Evolutionary conservation across 2,888 invertebrate species (phyloP), one percentile per base, ranked within the genome.

Genomic region (Fragum whitleyi): DNA sequence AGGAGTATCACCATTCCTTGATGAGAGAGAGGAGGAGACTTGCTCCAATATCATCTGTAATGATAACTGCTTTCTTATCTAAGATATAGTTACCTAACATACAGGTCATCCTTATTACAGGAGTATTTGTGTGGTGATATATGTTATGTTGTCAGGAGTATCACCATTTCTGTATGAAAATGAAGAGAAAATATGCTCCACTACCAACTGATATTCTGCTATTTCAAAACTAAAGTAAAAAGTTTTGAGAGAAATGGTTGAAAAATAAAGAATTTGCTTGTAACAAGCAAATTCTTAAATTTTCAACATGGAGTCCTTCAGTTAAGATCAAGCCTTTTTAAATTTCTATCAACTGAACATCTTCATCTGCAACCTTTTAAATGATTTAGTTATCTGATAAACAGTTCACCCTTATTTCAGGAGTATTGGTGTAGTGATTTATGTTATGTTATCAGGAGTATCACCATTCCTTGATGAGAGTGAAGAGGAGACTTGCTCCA

Each of bases 121-220:
- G 97, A 96, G 96, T 32, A 95, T 96, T 7, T 97, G 97, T 36
- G 97, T 97, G 65, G 96, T 97, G 86, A 93, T 97, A 84, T 97
- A 97, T 92, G 96, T 97, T 0, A 95, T 97, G 87, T 94, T 97
- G 42, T 97, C 96, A 93, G 95, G 95, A 26, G 94, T 97, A n/a
- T 97, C 97, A 6, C 97, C 97, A 2, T 97, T 97, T 94, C 94
- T 97, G 82, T 97, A 97, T 92, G 97, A 97, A 92, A 96, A 96
- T 19, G 95, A 96, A 83, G 97, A 97, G 91, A 97, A 97, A 94
- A 97, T 97, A 28, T 97, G 96, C 53, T 96, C 97, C 3, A 97
- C 97, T 93, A 97, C 97, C 84, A 95, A 97, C 26, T 96, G 96
- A 92, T 96, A 96, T 92, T 97, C 97, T 97, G 96, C 93, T 97